Evolutionary conservation across 2,113 vertebrate genomes (phyloP), one percentile per base, ranked within the genome.

Genomic region (Phalacrocorax aristotelis): DNA sequence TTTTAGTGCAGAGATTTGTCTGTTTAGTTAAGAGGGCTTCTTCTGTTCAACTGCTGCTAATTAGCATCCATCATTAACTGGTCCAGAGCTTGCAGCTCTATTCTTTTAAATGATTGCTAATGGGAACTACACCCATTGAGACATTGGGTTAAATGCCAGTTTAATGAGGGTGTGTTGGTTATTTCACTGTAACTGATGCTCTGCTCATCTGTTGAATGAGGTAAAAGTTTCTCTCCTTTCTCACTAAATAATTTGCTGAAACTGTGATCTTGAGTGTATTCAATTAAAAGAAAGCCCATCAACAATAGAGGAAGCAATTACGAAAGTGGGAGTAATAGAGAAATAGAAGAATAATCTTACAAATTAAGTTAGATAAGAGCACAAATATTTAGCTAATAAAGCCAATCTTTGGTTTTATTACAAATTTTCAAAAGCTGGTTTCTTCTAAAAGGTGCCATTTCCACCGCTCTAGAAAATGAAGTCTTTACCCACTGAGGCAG

Each of bases 11-110:
- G 90, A 88, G 65, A 96, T 83, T 93, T 61, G 83, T 94, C 94
- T 87, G 15, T 76, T 96, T 93, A 97, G 77, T 95, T 94, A 97
- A 96, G 92, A 95, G 69, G 70, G 94, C 60, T 95, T 82, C 69
- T 97, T 97, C 89, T 92, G 81, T 96, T 97, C 58, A 94, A 64
- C 72, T 96, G 78, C 83, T 96, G 82, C 76, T 96, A 97, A 98
- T 98, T 97, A 95, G 38, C 60, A 97, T 93, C 83, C 82, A 90
- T 97, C 93, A 97, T 77, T 98, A 94, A 87, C 70, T 80, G 68
- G 89, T 91, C 75, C 84, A 89, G 64, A 97, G 69, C 62, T 95
- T 96, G 74, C 68, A 90, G 82, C 90, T 89, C 54, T 96, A 36
- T 80, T 98, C 68, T 82, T 92, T 96, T 96, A 94, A 86, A 83